These are phyloP conservation scores for Hippolais icterina DNA, from an alignment of 2,113 vertebrate species.

Conservation along the genomic window DNA sequence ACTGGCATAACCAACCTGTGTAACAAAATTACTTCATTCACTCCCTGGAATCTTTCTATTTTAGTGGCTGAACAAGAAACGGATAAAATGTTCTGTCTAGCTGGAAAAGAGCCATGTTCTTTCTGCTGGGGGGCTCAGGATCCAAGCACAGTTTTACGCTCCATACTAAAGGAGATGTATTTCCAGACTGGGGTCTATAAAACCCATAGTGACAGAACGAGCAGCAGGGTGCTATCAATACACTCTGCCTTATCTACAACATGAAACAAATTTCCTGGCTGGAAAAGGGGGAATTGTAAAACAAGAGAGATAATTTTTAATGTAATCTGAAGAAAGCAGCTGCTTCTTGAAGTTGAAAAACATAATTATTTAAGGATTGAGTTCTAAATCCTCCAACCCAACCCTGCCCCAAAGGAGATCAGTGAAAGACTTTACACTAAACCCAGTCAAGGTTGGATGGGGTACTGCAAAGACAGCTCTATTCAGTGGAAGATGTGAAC, in stretches of 20 bases:
- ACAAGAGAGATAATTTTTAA: constrained; percentile 50
- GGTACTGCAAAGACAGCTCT: constrained; percentile 6
- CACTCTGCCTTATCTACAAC: constrained; percentile 28
- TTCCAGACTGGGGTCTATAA: background rate
- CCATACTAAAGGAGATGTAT: background rate
- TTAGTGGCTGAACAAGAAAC: constrained; percentile 53
- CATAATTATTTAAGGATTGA: constrained; percentile 61
- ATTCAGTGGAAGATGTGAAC: background rate
- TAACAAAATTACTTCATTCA: constrained; percentile 30
- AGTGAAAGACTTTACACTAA: constrained; percentile 34
- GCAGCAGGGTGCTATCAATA: constrained; percentile 36
- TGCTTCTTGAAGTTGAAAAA: constrained; percentile 48
- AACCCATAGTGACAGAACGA: background rate
- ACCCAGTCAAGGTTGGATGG: background rate
- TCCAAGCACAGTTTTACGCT: background rate
- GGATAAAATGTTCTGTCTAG: constrained; percentile 16
- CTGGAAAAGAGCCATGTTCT: background rate
- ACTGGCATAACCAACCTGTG: background rate
- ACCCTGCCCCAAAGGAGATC: background rate
- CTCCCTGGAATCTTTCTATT: constrained; percentile 23
- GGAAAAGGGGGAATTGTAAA: constrained; percentile 44
- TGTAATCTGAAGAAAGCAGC: constrained; percentile 52
- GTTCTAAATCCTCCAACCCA: constrained; percentile 25
- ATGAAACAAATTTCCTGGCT: constrained; percentile 30
- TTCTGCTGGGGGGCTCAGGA: background rate